phyloP scores from a whole-genome alignment of 2,113 vertebrate species.

The Mormoops blainvillei region DNA sequence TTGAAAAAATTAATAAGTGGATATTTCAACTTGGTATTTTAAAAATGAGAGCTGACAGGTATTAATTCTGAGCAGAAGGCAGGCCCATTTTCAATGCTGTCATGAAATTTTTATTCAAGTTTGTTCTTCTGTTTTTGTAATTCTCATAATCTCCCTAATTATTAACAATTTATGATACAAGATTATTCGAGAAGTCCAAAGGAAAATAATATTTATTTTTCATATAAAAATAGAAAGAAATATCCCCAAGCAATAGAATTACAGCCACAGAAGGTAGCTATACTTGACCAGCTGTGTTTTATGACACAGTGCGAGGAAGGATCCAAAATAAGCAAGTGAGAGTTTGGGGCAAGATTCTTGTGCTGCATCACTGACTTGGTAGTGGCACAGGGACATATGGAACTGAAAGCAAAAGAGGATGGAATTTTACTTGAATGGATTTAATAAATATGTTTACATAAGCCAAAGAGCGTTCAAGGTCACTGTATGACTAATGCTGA shows the following conservation, averaged over 20 bases:
- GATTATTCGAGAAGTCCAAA: background rate
- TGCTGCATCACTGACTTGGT: background rate
- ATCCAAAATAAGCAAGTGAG: slow-evolving; percentile 49
- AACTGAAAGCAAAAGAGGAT: slow-evolving; percentile 24
- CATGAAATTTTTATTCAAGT: background rate
- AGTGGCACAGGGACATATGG: slow-evolving; percentile 16
- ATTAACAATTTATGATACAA: background rate
- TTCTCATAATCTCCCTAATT: background rate
- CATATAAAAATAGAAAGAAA: background rate
- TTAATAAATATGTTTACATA: slow-evolving; percentile 46
- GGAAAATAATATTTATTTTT: slow-evolving; percentile 20
- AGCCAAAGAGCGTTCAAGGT: slow-evolving; percentile 63
- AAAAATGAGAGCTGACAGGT: background rate
- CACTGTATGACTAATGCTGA: slow-evolving; percentile 57
- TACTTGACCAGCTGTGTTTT: slow-evolving; percentile 56
- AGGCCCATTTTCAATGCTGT: background rate
- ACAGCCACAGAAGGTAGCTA: slow-evolving; percentile 37
- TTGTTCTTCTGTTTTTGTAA: background rate
- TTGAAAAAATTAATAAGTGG: background rate
- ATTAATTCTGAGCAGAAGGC: background rate
- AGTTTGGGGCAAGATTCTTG: slow-evolving; percentile 30
- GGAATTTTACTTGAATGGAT: slow-evolving; percentile 62
- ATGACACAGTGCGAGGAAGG: slow-evolving; percentile 9
- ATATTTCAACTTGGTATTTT: background rate
- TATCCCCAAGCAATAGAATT: slow-evolving; percentile 6